Evolutionary conservation across 2,797 vertebrate genomes (phyloP).

Genomic region (Rhinophrynus dorsalis): DNA sequence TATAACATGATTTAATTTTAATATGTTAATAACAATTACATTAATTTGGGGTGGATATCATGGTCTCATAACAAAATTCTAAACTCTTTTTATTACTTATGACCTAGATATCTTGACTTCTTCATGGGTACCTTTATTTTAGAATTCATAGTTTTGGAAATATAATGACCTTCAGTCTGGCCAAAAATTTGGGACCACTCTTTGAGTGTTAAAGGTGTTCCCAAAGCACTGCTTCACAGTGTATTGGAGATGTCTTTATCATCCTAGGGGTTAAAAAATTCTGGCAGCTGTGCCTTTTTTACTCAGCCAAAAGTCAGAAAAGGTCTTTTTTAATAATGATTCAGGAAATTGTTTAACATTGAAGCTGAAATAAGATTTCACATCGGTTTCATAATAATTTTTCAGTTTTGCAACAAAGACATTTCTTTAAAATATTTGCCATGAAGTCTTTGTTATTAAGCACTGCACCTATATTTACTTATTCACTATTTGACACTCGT

Average conservation of each 20-base stretch:
- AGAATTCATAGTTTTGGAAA: slow-evolving; percentile 17
- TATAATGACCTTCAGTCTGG: slow-evolving; percentile 24
- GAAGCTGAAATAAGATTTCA: slow-evolving; percentile 34
- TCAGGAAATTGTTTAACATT: slow-evolving; percentile 25
- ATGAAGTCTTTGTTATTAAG: neutral
- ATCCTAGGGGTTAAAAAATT: no score
- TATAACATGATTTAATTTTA: neutral
- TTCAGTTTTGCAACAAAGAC: neutral
- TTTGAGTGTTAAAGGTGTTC: no score
- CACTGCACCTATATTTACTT: neutral
- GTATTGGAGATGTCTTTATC: no score
- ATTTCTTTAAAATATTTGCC: neutral
- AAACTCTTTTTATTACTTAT: neutral
- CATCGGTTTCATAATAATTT: slow-evolving; percentile 22
- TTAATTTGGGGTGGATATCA: slow-evolving; percentile 10
- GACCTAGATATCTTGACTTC: slow-evolving; percentile 4
- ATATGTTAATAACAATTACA: neutral
- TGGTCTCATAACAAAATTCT: slow-evolving; percentile 7
- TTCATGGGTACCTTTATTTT: slow-evolving; percentile 4
- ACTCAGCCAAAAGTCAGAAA: slow-evolving; percentile 40
- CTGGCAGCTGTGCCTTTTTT: slow-evolving; percentile 34
- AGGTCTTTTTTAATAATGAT: slow-evolving; percentile 44
- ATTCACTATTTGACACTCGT: no score
- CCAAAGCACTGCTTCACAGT: no score
- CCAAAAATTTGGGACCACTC: slow-evolving; percentile 20